Base-by-base conservation (phyloP, 2,888 invertebrate genomes). In the Orgyia antiqua region DNA sequence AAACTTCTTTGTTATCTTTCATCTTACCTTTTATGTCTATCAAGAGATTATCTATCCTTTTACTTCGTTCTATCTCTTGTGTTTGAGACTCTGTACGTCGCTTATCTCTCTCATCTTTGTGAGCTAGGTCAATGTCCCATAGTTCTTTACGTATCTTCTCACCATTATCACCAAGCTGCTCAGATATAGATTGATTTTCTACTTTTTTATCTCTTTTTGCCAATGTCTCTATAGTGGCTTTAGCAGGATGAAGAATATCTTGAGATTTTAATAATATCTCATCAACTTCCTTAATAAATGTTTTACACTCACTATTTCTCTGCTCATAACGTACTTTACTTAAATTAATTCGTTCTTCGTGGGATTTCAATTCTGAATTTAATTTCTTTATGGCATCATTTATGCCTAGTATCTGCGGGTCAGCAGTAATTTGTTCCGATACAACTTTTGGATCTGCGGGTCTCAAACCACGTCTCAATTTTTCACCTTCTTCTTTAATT, bases 1-100 rank as follows among this genome's bases (percentile, higher is more conserved):
- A 47, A 3, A 86, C 82, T 31, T 84, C 83, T 47, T 77, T 68
- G 38, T 83, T 86, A 42, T 78, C 79, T 34, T 77, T 83, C 82
- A 83, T 82, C 39, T 77, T 80, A 31, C 72, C 77, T 53, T 84
- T 80, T 17, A 86, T 84, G 30, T 75, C 69, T 26, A 51, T 51
- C n/a, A 86, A 67, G 10, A 86, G 66, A 33, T 53, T 54, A 32
- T 77, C 65, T 15, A 86, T 82, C 18, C 71, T 66, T 27, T 73
- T 63, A 33, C 65, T 76, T 27, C 77, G 50, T 28, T 74, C 69
- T 11, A 53, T 23, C 45, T 78, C 70, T 36, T 63, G 62, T 24
- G 66, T 46, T 36, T 68, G 60, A 1, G 53, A 58, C 6, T 71
- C 67, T 9, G 47, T 42, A 19, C 67, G 31, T 17, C 62, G 60